Percentiles rank a stretch among this genome's conserved stretches.
These are phyloP conservation scores for Neodiprion virginianus DNA, from an alignment of 1,140 invertebrate species.

Conservation along the genomic window DNA sequence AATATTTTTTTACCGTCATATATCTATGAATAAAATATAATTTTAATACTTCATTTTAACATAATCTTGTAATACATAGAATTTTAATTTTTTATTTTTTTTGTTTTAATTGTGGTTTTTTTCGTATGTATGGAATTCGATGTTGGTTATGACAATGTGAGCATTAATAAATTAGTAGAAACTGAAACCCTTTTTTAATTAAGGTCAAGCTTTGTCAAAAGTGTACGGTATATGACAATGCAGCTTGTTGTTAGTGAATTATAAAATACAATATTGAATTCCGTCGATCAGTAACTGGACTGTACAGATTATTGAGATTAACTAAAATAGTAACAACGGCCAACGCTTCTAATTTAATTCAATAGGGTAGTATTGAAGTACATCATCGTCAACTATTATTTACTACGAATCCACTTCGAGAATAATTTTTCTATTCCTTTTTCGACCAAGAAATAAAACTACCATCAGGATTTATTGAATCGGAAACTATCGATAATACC, in stretches of 20 bases:
- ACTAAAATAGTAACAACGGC: not conserved
- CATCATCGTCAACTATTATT: not conserved
- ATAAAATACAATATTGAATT: not conserved
- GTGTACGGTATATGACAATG: not conserved
- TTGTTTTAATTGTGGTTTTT: too few relatives aligned
- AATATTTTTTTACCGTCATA: not conserved
- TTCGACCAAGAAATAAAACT: not conserved
- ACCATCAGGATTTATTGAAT: not conserved
- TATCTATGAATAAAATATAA: conserved; percentile 4
- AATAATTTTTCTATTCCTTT: not conserved
- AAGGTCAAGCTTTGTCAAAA: not conserved
- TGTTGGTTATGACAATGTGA: not conserved
- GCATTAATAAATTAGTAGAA: not conserved
- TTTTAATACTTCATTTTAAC: not conserved
- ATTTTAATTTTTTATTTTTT: too few relatives aligned
- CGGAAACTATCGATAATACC: not conserved
- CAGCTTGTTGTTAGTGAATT: conserved; percentile 1
- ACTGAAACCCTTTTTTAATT: not conserved
- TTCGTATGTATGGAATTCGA: not conserved
- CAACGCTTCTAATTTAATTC: not conserved
- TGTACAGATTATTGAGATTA: not conserved
- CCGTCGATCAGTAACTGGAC: too few relatives aligned
- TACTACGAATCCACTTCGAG: not conserved
- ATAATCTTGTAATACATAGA: too few relatives aligned
- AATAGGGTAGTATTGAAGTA: not conserved